Evolutionary conservation across 2,888 invertebrate genomes (phyloP).

Genomic region (Mythimna impura): DNA sequence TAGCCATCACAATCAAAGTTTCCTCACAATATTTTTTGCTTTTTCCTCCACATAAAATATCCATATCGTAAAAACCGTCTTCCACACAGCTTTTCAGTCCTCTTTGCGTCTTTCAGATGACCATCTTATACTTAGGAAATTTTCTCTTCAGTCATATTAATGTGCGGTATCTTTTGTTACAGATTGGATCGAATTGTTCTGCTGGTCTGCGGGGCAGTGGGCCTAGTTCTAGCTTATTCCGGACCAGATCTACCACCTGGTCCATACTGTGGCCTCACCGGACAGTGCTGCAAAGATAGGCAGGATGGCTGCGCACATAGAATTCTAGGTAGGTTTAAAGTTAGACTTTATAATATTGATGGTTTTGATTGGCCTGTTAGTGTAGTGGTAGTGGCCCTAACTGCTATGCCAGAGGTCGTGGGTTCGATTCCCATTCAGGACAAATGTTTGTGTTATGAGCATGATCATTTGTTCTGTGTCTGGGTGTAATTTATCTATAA

Average conservation of each 20-base stretch:
- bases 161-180: slow-evolving; percentile 63
- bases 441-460: no score
- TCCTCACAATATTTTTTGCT: background rate
- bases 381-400: no score
- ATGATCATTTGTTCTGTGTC: no score
- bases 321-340: slow-evolving; percentile 91
- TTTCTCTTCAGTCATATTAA: background rate
- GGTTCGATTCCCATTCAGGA: no score
- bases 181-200: slow-evolving; percentile 70
- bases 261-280: slow-evolving; percentile 89
- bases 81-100: background rate
- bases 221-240: slow-evolving; percentile 72
- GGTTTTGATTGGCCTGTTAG: no score
- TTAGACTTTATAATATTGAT: background rate
- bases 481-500: no score
- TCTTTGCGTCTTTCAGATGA: background rate
- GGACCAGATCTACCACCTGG: slow-evolving; percentile 89
- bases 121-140: background rate
- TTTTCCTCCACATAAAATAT: background rate
- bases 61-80: no score
- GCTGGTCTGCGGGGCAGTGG: slow-evolving; percentile 62
- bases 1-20: background rate
- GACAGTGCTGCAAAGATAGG: slow-evolving; percentile 93
- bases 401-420: no score
- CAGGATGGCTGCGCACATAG: slow-evolving; percentile 95